phyloP scores from a whole-genome alignment of 2,888 invertebrate species.

The Euclidia mi region DNA sequence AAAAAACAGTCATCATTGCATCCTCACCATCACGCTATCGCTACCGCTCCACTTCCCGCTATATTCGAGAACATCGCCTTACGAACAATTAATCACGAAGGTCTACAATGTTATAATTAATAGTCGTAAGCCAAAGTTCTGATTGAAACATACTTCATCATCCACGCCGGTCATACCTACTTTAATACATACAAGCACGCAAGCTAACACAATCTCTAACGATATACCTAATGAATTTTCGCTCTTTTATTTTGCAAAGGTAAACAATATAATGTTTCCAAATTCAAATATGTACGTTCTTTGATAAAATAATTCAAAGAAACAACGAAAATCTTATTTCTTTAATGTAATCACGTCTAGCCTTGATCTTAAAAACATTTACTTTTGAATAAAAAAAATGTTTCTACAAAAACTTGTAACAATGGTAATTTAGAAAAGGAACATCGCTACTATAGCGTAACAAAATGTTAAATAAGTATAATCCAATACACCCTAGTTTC shows the following conservation, averaged over 20 bases:
- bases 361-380: constrained; percentile 2
- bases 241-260: no score
- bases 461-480: no score
- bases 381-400: neutral
- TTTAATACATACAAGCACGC: neutral
- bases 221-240: no score
- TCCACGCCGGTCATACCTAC: constrained; percentile 10
- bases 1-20: no score
- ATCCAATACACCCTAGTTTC: constrained; percentile 2
- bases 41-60: no score
- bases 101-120: constrained; percentile 58
- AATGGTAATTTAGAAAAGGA: neutral
- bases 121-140: constrained; percentile 54
- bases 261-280: neutral
- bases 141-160: constrained; percentile 52
- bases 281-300: constrained; percentile 4
- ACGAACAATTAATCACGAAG: constrained; percentile 54
- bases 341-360: constrained; percentile 18
- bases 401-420: neutral
- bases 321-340: constrained; percentile 27
- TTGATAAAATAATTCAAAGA: neutral
- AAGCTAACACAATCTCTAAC: no score
- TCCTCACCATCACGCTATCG: no score
- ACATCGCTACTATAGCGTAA: neutral
- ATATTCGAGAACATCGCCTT: no score